Conservation (phyloP, 2,888 invertebrate genomes). For the Bimastos eiseni region DNA sequence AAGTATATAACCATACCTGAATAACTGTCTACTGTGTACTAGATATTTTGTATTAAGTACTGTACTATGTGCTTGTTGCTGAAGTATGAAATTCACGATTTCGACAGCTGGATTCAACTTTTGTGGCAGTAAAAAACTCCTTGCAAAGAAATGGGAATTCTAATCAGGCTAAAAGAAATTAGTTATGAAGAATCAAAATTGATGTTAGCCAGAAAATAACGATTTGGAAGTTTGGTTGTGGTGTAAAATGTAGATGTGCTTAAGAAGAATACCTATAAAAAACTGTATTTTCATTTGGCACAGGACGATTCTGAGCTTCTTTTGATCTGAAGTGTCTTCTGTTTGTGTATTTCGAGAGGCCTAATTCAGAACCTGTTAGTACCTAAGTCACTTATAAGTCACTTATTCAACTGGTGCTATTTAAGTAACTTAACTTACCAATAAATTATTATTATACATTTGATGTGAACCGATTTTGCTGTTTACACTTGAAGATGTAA, state of each 20-base stretch:
- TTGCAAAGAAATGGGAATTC: background rate
- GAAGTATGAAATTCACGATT: background rate
- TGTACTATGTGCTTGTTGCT: background rate
- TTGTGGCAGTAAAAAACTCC: too few species aligned
- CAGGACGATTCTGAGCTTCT: background rate
- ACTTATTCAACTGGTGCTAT: background rate
- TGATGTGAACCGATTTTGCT: background rate
- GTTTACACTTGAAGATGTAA: background rate
- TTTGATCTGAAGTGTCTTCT: background rate
- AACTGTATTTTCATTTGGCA: background rate
- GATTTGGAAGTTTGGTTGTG: background rate
- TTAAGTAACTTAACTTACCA: background rate
- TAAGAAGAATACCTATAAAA: background rate
- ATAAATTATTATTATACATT: background rate
- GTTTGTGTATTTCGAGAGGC: background rate
- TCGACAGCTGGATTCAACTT: too few species aligned
- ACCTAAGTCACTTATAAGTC: background rate
- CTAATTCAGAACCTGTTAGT: too few species aligned
- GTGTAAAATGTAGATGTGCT: background rate
- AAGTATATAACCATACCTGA: too few species aligned
- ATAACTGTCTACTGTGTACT: too few species aligned
- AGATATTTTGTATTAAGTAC: background rate
- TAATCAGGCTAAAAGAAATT: background rate
- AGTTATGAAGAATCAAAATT: background rate
- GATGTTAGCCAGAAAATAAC: background rate